Base-by-base conservation (phyloP, 2,797 vertebrate genomes). In the Acrossocheilus wenchowensis region DNA sequence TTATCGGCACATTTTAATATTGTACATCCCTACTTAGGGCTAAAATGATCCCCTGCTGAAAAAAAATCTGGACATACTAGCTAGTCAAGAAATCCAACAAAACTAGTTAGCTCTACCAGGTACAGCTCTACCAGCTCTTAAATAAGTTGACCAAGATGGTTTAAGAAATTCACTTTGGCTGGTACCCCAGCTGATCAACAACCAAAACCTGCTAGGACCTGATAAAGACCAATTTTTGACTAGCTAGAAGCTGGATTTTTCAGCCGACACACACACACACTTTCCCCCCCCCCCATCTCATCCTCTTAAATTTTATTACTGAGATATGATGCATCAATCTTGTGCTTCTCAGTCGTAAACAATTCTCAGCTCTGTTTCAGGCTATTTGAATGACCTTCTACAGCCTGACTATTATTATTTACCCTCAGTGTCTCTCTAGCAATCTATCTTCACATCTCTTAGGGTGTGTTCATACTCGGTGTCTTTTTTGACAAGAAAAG, bases 351-450 rank as follows among this genome's bases (percentile, higher is more conserved):
- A 57, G 57, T 41, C 36, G 23, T 69, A 3, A 43, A 11, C 6
- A 57, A 41, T 62, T 80, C 84, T 73, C 77, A 21, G n/a, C 26
- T 77, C 48, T 69, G 71, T 88, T 34, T 71, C 72, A n/a, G 74
- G 77, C 36, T 48, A 14, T 87, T 30, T 83, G 66, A 72, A 60
- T 69, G 60, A 30, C 77, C 11, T 9, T 73, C 69, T 11, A 14
- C 68, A 34, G 41, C 30, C 39, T 23, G 19, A 85, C 81, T 52
- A 43, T 54, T 60, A 50, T 48, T 45, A 62, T 64, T 86, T 77
- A 73, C 36, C 72, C 78, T 66, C 45, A 60, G 23, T 72, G 26
- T 75, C 48, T 74, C 64, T 48, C 30, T 82, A 17, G 8, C 69
- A 23, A 48, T 75, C 30, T 69, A 64, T 88, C 79, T 62, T 50